These are phyloP conservation scores for Whitmania pigra DNA, from an alignment of 1,140 invertebrate genomes.

Conservation along the genomic window DNA sequence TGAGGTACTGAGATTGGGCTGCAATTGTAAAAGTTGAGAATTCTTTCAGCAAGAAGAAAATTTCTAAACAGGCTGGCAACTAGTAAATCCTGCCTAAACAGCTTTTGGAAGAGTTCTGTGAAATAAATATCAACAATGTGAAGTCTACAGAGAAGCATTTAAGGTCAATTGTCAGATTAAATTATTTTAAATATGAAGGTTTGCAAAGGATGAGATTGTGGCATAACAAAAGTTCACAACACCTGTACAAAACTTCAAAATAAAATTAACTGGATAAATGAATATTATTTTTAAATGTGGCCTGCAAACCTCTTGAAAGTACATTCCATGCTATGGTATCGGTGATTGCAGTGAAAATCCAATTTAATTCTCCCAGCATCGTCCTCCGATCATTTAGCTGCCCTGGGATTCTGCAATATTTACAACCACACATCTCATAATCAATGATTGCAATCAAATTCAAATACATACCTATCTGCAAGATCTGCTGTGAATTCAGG, in stretches of 20 bases:
- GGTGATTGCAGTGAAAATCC: conserved; percentile 99
- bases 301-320: conserved; percentile 58
- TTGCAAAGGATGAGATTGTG: too few relatives aligned
- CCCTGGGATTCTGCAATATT: conserved; percentile 61
- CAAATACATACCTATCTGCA: conserved; percentile 61
- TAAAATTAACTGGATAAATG: neutral
- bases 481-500: conserved; percentile 66
- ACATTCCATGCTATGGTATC: conserved; percentile 99
- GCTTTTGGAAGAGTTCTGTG: conserved; percentile 80
- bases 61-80: conserved; percentile 94
- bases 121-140: conserved; percentile 24
- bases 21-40: conserved; percentile 90
- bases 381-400: conserved; percentile 84
- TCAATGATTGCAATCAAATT: neutral
- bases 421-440: neutral
- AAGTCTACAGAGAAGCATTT: neutral
- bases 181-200: too few relatives aligned
- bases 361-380: conserved; percentile 95
- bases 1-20: conserved; percentile 78
- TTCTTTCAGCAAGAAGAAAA: conserved; percentile 87
- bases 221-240: neutral
- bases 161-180: neutral
- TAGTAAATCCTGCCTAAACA: conserved; percentile 86
- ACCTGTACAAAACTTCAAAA: neutral
- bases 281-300: conserved; percentile 11